Evolutionary conservation across 1,140 invertebrate species (phyloP), one percentile per base, ranked within the genome.

Genomic region (Calephelis virginiensis): DNA sequence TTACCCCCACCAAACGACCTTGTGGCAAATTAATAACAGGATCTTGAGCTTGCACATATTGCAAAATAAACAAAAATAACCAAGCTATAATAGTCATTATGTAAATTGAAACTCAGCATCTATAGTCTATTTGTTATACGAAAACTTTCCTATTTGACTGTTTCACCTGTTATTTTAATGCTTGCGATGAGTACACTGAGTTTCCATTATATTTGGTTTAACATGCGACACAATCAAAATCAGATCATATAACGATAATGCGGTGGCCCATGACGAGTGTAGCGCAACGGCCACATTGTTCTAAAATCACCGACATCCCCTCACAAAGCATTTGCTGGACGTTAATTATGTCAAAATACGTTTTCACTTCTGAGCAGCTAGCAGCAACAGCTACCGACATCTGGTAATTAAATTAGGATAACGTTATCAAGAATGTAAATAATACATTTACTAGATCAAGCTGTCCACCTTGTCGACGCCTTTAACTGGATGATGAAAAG

Each of bases 1-100:
- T 83, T 75, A 89, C 88, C 76, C 88, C 88, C 38, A 88, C 83
- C 50, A 89, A 80, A 56, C 88, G 83, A 60, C 88, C 88, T 78
- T 89, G 86, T 49, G 80, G 78, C 66, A 90, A 70, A 76, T 82
- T 86, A 49, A 78, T 82, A 8, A 81, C 77, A 46, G 88, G 85
- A 69, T 90, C 85, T 77, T 90, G 88, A 28, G 77, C 74, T 13
- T 69, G 66, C 9, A 76, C 75, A 63, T 46, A 67, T 38, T 63
- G 63, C 40, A 82, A 61, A 38, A 69, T 49, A 61, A 78, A 60
- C 12, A 72, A 68, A 49, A 53, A 79, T 43, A 72, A 46, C 45
- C 37, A 14, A 7, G 53, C 8, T n/a, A 40, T 8, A 38, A 28
- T 50, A 38, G 14, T 28, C 37, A 53, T 50, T 9, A 10, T 56